These are phyloP conservation scores for Bolborhynchus lineola DNA, from an alignment of 2,113 vertebrate genomes.

Conservation along the genomic window DNA sequence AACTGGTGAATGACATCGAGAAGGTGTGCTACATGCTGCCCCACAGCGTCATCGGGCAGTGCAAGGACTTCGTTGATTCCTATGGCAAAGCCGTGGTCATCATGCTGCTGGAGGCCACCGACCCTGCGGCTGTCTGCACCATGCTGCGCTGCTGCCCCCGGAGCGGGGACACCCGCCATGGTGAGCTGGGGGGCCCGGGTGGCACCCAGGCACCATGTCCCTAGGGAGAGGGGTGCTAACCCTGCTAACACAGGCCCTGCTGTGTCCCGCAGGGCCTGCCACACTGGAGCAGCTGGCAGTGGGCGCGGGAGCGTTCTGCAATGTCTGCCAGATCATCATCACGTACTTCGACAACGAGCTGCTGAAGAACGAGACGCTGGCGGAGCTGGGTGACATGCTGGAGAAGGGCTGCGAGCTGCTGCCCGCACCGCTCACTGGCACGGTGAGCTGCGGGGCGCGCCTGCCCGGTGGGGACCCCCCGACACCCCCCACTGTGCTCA, in stretches of 20 bases:
- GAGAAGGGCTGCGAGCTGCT: conserved; percentile 86
- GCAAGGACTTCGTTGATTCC: conserved; percentile 83
- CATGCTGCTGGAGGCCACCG: conserved; percentile 81
- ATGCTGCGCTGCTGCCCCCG: conserved; percentile 77
- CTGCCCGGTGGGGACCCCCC: rapidly evolving
- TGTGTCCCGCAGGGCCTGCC: background rate
- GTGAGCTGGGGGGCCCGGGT: background rate
- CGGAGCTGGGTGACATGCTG: conserved; percentile 81
- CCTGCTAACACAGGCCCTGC: background rate
- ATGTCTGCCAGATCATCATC: conserved; percentile 85
- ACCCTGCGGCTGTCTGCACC: conserved; percentile 79
- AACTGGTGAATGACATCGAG: conserved; percentile 76
- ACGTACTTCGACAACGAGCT: conserved; percentile 81
- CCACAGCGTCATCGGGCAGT: conserved; percentile 66
- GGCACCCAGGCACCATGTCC: rapidly evolving
- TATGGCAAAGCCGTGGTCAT: conserved; percentile 85
- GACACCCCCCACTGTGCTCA: rapidly evolving
- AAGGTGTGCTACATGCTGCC: conserved; percentile 85
- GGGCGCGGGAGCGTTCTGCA: conserved; percentile 76
- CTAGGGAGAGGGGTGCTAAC: rapidly evolving
- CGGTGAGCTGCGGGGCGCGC: background rate
- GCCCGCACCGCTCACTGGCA: conserved; percentile 59
- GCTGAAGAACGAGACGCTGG: conserved; percentile 87
- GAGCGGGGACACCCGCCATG: rapidly evolving
- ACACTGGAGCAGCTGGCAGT: background rate